Base-by-base conservation (phyloP, 2,113 vertebrate species). In the Oceanodroma tethys region DNA sequence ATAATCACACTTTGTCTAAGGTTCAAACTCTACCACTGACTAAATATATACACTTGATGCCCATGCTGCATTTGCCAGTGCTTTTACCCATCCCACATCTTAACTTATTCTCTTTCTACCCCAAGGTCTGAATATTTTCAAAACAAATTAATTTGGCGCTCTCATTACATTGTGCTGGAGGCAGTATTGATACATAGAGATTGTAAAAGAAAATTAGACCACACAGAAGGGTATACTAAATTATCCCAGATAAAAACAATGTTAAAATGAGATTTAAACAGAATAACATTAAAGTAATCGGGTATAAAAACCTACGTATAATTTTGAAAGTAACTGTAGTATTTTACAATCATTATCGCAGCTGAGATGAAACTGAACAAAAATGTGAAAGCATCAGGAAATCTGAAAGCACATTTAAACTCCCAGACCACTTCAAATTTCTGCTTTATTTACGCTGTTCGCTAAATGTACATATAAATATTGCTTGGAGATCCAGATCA, bases 141-240 rank as follows among this genome's bases (percentile, higher is more conserved):
- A 86, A 92, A 81, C 65, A 90, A 94, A 94, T 84, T 76, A 75
- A 88, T 88, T 47, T 95, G 60, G 26, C 34, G 75, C 40, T 59
- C 48, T 50, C 26, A 58, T 34, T 47, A 48, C 47, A 13, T 48
- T 40, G 2, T 53, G 42, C 90, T 96, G 65, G 52, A 93, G 65
- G 91, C 43, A 68, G 15, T 56, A 92, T 1, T 82, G 60, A 85
- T 87, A 79, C 11, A 81, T 1, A 84, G 32, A 60, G 65, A 88
- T 50, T 60, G 17, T 50, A 91, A 76, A 86, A 22, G 20, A 94
- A 94, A 95, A 71, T 43, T 17, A 84, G 92, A 95, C 92, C 90
- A 93, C 86, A 92, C 81, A 97, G 75, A 93, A 95, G 25, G 9
- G 2, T 47, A 40, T 10, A 71, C 47, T 59, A 90, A 63, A 84